A percentile compares a stretch with the other conserved stretches of the same genome.
Conservation (phyloP, 92 coral and sea anemone species). For the Zoanthus solanderi region DNA sequence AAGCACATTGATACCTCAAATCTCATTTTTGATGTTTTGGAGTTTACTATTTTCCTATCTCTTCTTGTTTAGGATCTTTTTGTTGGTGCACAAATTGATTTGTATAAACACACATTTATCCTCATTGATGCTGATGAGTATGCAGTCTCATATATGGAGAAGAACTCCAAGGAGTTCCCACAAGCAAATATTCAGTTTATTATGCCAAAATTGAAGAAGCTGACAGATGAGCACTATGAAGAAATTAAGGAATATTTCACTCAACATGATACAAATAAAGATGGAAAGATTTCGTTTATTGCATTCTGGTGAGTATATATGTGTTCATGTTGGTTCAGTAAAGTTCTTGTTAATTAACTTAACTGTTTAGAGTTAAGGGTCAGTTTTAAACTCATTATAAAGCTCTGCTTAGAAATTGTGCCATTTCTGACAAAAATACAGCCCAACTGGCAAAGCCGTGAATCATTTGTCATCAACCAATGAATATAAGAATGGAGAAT, state of each 20-base stretch:
- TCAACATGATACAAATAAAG: conserved; percentile 64
- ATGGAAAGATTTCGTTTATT: conserved; percentile 75
- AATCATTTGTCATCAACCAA: too few species aligned
- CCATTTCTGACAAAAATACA: too few species aligned
- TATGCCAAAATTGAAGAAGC: conserved; percentile 83
- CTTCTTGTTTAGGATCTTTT: conserved; percentile 76
- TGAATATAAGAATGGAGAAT: too few species aligned
- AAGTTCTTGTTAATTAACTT: not conserved
- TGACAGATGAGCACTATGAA: conserved; percentile 87
- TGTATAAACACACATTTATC: conserved; percentile 87
- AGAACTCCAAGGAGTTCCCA: conserved; percentile 80
- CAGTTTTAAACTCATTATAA: not conserved
- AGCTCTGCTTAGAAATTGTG: too few species aligned
- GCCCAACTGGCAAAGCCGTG: too few species aligned
- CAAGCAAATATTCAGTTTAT: conserved; percentile 89
- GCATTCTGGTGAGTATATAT: conserved; percentile 75
- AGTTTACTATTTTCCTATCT: not conserved
- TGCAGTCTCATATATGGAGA: conserved; percentile 96
- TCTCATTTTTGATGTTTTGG: not conserved
- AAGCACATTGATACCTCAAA: too few species aligned
- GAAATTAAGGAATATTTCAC: conserved; percentile 77
- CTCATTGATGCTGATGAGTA: conserved; percentile 98
- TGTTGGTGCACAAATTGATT: conserved; percentile 89
- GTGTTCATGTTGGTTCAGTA: not conserved
- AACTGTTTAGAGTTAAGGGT: not conserved